Evolutionary conservation across 2,888 invertebrate genomes (phyloP).

Genomic region (Caenorhabditis sp.): DNA sequence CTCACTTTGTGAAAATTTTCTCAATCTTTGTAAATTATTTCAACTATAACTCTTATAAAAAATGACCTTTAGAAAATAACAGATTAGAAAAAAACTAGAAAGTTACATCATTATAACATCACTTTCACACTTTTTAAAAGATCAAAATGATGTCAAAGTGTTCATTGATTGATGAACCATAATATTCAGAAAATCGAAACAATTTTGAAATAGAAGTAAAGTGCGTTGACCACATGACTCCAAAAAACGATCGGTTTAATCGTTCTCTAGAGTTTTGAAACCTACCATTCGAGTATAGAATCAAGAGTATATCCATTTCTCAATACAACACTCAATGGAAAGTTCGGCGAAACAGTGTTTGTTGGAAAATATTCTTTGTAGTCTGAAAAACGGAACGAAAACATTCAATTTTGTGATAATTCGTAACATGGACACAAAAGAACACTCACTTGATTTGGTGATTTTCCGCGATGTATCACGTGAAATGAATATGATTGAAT

Average conservation of each 20-base stretch:
- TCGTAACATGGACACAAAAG: conserved; percentile 23
- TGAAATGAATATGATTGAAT: conserved; percentile 32
- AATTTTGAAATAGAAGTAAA: background rate
- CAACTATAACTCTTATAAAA: no score
- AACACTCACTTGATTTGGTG: conserved; percentile 21
- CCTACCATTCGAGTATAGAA: conserved; percentile 19
- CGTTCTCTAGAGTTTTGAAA: conserved; percentile 21
- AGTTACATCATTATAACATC: background rate
- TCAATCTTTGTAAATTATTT: no score
- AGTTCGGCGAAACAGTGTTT: conserved; percentile 17
- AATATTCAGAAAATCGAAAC: background rate
- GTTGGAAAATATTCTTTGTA: conserved; percentile 33
- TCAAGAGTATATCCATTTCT: conserved; percentile 7
- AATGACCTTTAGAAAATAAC: background rate
- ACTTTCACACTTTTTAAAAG: background rate
- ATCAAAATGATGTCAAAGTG: conserved; percentile 2
- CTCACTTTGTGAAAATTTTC: no score
- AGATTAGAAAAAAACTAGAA: background rate
- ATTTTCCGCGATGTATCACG: conserved; percentile 33
- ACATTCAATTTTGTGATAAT: conserved; percentile 9
- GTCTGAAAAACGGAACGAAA: conserved; percentile 17
- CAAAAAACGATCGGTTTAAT: conserved; percentile 1
- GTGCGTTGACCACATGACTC: background rate
- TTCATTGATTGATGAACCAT: background rate
- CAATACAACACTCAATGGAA: conserved; percentile 13